phyloP scores from a whole-genome alignment of 2,797 vertebrate species.

The Cephalopachus bancanus region DNA sequence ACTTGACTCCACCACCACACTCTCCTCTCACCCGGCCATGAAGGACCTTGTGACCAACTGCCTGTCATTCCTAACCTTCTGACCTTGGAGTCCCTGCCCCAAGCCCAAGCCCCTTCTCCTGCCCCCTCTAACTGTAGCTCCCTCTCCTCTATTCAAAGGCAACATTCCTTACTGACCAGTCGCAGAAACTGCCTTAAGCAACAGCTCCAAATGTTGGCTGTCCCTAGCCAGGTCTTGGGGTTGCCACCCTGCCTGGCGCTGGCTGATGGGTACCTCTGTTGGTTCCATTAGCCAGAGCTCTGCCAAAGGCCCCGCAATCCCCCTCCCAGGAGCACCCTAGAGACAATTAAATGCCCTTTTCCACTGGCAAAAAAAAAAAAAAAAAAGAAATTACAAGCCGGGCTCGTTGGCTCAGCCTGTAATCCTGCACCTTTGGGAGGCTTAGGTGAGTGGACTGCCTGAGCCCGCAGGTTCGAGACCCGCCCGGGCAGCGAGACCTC shows the following conservation, averaged over 20 bases:
- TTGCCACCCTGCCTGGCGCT: slow-evolving; percentile 71
- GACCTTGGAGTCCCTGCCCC: slow-evolving; percentile 5
- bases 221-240: slow-evolving; percentile 58
- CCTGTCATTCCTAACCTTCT: slow-evolving; percentile 43
- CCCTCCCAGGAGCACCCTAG: slow-evolving; percentile 64
- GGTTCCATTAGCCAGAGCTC: slow-evolving; percentile 69
- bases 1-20: slow-evolving; percentile 76
- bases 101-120: not conserved
- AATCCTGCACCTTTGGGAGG: too few relatives aligned
- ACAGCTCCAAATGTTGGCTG: slow-evolving; percentile 44
- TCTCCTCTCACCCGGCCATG: slow-evolving; percentile 65
- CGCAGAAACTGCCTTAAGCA: slow-evolving; percentile 73
- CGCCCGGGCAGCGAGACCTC: too few relatives aligned
- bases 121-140: not conserved
- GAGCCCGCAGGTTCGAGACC: too few relatives aligned
- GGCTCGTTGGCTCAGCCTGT: too few relatives aligned
- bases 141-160: slow-evolving; percentile 39
- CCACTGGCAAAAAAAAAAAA: slow-evolving; percentile 39
- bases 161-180: slow-evolving; percentile 67
- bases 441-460: too few relatives aligned
- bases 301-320: slow-evolving; percentile 76
- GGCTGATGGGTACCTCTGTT: slow-evolving; percentile 48
- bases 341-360: slow-evolving; percentile 89
- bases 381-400: too few relatives aligned
- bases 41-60: slow-evolving; percentile 64